Conservation (phyloP, 2,888 invertebrate species). For the Holacanthella duospinosa region DNA sequence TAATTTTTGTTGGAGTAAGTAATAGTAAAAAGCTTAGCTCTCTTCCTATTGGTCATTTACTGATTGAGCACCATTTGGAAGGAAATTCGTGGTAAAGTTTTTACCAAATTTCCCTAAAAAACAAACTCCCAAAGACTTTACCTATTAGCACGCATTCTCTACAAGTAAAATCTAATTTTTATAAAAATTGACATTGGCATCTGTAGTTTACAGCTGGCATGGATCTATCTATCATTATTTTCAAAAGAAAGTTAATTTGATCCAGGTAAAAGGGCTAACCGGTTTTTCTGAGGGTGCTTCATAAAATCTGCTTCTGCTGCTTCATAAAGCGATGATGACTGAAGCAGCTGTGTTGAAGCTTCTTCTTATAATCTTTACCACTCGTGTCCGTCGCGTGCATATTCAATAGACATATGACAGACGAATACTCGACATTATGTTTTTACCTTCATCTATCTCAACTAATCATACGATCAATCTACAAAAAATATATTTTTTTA, state of each 20-base stretch:
- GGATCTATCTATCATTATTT: neutral
- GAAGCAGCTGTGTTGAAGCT: slow-evolving; percentile 1
- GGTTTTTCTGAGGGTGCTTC: neutral
- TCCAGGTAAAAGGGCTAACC: slow-evolving; percentile 1
- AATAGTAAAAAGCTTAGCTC: too few relatives aligned
- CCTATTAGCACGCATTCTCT: too few relatives aligned
- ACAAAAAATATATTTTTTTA: too few relatives aligned
- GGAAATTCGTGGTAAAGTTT: too few relatives aligned
- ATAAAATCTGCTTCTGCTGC: neutral
- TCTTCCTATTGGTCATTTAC: too few relatives aligned
- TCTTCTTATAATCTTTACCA: neutral
- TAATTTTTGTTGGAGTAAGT: too few relatives aligned
- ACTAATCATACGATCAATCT: neutral
- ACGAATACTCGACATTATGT: neutral
- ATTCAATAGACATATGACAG: neutral
- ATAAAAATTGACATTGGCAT: too few relatives aligned
- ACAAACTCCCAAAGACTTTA: too few relatives aligned
- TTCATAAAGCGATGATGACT: neutral
- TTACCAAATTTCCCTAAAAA: too few relatives aligned
- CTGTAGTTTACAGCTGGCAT: neutral
- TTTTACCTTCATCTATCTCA: neutral
- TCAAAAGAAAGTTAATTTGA: neutral
- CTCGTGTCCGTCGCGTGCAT: slow-evolving; percentile 1
- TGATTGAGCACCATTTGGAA: too few relatives aligned
- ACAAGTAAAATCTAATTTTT: too few relatives aligned